These are phyloP conservation scores for Pelochelys cantorii DNA, from an alignment of 2,797 vertebrate genomes.

Conservation along the genomic window DNA sequence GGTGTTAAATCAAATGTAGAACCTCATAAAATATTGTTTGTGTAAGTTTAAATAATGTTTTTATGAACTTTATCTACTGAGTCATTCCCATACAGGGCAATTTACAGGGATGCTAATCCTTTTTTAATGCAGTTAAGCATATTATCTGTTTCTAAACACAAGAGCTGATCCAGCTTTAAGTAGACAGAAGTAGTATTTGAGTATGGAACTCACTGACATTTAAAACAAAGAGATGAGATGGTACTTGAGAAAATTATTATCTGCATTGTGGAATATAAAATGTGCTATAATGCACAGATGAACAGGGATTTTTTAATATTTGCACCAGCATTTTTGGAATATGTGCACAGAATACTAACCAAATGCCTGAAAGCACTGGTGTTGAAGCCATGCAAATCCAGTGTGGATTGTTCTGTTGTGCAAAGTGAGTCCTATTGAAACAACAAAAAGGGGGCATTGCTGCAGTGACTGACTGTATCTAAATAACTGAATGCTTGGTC, in stretches of 20 bases:
- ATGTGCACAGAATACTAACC: conserved; percentile 12
- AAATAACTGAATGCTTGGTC: not conserved
- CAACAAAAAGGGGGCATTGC: not conserved
- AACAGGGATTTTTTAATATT: conserved; percentile 44
- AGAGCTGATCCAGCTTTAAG: conserved; percentile 40
- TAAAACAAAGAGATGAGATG: conserved; percentile 54
- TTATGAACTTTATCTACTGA: conserved; percentile 32
- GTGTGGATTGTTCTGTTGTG: not conserved
- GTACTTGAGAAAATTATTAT: conserved; percentile 29
- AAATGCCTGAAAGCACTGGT: not conserved
- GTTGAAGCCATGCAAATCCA: not conserved
- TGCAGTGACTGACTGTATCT: not conserved
- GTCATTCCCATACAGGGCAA: conserved; percentile 22
- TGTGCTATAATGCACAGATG: conserved; percentile 8
- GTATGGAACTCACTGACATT: conserved; percentile 47
- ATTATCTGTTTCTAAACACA: conserved; percentile 60
- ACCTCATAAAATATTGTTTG: conserved; percentile 48
- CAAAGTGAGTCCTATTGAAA: not conserved
- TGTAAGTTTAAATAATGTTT: conserved; percentile 56
- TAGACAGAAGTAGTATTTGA: conserved; percentile 23
- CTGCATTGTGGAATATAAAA: conserved; percentile 43
- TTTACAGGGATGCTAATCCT: conserved; percentile 42
- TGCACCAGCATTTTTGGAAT: conserved; percentile 39
- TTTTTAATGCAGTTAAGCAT: conserved; percentile 41
- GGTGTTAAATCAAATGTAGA: conserved; percentile 46